Evolutionary conservation across 1,140 invertebrate species (phyloP), one percentile per base, ranked within the genome.

Genomic region (Saccostrea glomerata): DNA sequence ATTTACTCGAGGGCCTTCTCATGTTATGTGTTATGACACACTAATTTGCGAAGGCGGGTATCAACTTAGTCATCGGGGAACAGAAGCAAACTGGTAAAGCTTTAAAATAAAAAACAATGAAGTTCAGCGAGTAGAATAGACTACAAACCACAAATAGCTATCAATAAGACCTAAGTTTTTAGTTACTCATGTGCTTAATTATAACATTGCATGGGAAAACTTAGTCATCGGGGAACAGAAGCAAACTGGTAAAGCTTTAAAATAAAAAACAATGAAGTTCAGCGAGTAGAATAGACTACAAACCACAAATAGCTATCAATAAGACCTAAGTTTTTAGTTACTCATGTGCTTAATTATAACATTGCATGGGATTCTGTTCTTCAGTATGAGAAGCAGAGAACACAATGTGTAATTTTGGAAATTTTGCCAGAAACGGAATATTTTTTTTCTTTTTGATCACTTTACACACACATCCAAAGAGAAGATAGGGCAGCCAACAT

Each of bases 41-140:
- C 70, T 11, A 36, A 77, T 30, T 77, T 77, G 70, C 70, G 70
- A 77, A 77, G 70, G 70, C 70, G 70, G 70, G 70, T 77, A 77
- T 77, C 25, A 13, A 25, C 25, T 77, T 77, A 77, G 70, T 77
- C 70, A 77, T 77, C 11, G 23, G 13, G 5, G 30, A 36, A 13
- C 25, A 3, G 70, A 15, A 30, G 3, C 70, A 77, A 23, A 77
- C 2, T 11, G 70, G 70, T 9, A 30, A 77, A 30, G 11, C 25
- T 77, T 77, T n/a, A 36, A 30, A 73, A 15, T 36, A 36, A 77
- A n/a, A 77, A 23, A 77, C 23, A 77, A 47, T 7, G 12, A 15
- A 36, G 70, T 77, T 77, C 25, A 77, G 11, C 70, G 30, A 77
- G 70, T 77, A 30, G 36, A 30, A 77, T 3, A 15, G 70, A 77